Conservation (phyloP, 2,113 vertebrate species). For the Sporophila hypoxantha region DNA sequence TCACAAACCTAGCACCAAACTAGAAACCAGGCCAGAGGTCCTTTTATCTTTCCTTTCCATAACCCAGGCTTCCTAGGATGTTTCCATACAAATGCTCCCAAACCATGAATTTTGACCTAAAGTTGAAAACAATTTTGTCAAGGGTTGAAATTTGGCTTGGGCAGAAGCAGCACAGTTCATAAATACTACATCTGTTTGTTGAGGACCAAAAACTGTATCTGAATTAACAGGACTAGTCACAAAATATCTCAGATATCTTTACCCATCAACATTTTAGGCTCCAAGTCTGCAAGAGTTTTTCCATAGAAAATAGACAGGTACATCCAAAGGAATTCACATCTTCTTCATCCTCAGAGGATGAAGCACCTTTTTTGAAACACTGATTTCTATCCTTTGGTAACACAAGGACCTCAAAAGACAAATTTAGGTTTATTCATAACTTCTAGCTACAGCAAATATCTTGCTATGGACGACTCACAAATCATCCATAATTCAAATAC, state of each 20-base stretch:
- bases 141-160: neutral
- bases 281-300: neutral
- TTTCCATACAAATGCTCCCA: neutral
- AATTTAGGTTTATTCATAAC: neutral
- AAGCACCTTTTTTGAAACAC: neutral
- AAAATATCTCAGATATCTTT: neutral
- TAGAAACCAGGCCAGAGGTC: neutral
- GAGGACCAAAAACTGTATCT: neutral
- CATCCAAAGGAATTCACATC: neutral
- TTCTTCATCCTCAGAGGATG: neutral
- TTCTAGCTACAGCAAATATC: neutral
- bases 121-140: neutral
- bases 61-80: neutral
- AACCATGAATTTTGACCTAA: neutral
- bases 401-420: neutral
- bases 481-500: conserved; percentile 38
- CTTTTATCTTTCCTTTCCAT: neutral
- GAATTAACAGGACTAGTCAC: neutral
- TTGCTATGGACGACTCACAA: neutral
- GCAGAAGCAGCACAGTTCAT: neutral
- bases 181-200: neutral
- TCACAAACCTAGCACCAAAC: neutral
- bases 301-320: neutral
- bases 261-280: neutral
- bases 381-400: neutral